Evolutionary conservation across 2,888 invertebrate genomes (phyloP), one percentile per base, ranked within the genome.

Genomic region (Lasiommata megera): DNA sequence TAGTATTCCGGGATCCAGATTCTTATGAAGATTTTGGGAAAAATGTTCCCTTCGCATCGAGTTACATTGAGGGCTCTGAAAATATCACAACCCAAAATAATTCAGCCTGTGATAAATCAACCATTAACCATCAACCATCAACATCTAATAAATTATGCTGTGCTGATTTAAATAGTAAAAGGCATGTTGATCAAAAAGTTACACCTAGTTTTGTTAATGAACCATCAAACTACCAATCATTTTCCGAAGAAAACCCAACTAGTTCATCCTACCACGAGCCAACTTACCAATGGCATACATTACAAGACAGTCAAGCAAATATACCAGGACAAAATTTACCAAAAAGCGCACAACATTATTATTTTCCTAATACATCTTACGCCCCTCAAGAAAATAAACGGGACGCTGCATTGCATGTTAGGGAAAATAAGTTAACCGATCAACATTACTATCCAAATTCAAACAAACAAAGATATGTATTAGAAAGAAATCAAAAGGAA

Each of bases 1-100:
- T 63, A 17, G 56, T 37, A 23, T 61, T 64, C 52, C 59, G 65
- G 6, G 58, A 63, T 7, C 54, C 48, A 5, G 54, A 56, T 18
- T 58, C 54, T 6, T 78, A 73, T 43, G 61, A 66, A 8, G 51
- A 63, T 0, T 78, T 76, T 66, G 66, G 64, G 38, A 63, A 62
- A 48, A 61, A 67, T 6, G 61, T 65, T 7, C 74, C 73, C 0
- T 8, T 63, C 11, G 61, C 65, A 54, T 77, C 65, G 3, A 65
- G 53, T 54, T 56, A 50, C 16, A 60, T 56, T 36, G 51, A 54
- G 11, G 31, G 31, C 23, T 43, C 38, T 18, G 16, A 38, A 29
- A 48, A 54, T 16, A 11, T 11, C 8, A 18, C 38, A 36, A 7
- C 28, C 31, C 8, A 47, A 44, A 51, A 46, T 5, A 6, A 41